Evolutionary conservation across 1,140 invertebrate species (phyloP), one percentile per base, ranked within the genome.

Genomic region (Coenobita brevimanus): DNA sequence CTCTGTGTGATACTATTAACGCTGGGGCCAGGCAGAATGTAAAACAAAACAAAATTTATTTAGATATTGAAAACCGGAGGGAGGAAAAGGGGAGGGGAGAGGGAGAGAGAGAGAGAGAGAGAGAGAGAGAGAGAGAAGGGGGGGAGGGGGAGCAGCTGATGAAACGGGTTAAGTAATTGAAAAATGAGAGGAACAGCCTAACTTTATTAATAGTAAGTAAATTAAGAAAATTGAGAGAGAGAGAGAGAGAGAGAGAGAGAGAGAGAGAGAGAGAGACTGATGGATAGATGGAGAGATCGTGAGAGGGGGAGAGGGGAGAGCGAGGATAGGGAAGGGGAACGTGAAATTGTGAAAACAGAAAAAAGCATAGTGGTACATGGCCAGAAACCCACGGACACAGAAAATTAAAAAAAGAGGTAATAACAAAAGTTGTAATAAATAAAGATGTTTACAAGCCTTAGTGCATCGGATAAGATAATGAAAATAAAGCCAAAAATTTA

Each of bases 31-130:
- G 62, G 24, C 38, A 62, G 60, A 82, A 82, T 82, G n/a, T 69
- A 82, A 82, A 82, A 82, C 80, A 82, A 82, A 82, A 82, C 80
- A 82, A 82, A 82, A 82, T 67, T 69, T 82, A 82, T 82, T 64
- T 82, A 82, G 62, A 71, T 64, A 71, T 38, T 41, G 62, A 41
- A 30, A 41, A 82, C n/a, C 15, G 64, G 80, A 36, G 69, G 30
- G 69, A 36, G 17, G 30, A 30, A 73, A 3, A 17, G 4, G 36
- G 33, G 36, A 38, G 38, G 69, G 38, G 69, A 73, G 69, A 73
- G 69, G 36, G 69, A 73, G 24, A 73, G 69, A 73, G 69, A 50
- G 46, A 17, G 64, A 67, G 64, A 67, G 8, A n/a, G 30, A 67
- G 4, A 24, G 30, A 67, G 30, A 33, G 21, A 67, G 6, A 67